Evolutionary conservation across 2,797 vertebrate genomes (phyloP).

Genomic region (Gymnocypris eckloni): DNA sequence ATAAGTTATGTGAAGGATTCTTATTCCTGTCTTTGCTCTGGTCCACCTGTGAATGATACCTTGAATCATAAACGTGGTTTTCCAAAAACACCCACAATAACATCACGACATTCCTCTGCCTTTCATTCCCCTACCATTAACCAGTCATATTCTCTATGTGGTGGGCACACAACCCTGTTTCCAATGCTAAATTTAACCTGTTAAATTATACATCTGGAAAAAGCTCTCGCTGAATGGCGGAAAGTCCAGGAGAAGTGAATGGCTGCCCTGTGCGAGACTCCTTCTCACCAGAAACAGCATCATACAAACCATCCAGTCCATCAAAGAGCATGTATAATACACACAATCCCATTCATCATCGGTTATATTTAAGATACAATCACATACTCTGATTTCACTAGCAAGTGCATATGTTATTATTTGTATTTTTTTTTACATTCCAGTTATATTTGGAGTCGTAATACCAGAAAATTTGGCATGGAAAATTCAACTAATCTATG

Average conservation of each 20-base stretch:
- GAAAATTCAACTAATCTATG: not conserved
- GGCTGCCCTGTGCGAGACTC: constrained; percentile 15
- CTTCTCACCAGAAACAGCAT: not conserved
- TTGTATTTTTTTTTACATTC: not conserved
- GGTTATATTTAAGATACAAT: constrained; percentile 5
- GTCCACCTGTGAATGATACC: not conserved
- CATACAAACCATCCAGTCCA: constrained; percentile 24
- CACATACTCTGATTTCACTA: not conserved
- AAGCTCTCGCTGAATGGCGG: constrained; percentile 1
- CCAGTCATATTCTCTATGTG: constrained; percentile 24
- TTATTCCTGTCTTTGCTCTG: not conserved
- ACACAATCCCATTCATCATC: not conserved
- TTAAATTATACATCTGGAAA: constrained; percentile 60
- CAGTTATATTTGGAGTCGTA: not conserved
- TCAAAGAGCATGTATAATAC: not conserved
- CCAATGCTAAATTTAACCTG: constrained; percentile 58
- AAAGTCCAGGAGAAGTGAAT: constrained; percentile 25
- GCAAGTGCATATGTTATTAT: not conserved
- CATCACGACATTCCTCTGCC: not conserved
- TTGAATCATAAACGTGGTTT: constrained; percentile 18
- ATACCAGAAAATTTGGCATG: not conserved
- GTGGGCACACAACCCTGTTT: constrained; percentile 17
- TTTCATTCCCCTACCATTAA: constrained; percentile 31
- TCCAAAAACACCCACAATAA: constrained; percentile 15
- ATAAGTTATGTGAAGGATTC: not conserved